These are phyloP conservation scores for Pedetes capensis DNA, from an alignment of 2,113 vertebrate species.

Conservation along the genomic window DNA sequence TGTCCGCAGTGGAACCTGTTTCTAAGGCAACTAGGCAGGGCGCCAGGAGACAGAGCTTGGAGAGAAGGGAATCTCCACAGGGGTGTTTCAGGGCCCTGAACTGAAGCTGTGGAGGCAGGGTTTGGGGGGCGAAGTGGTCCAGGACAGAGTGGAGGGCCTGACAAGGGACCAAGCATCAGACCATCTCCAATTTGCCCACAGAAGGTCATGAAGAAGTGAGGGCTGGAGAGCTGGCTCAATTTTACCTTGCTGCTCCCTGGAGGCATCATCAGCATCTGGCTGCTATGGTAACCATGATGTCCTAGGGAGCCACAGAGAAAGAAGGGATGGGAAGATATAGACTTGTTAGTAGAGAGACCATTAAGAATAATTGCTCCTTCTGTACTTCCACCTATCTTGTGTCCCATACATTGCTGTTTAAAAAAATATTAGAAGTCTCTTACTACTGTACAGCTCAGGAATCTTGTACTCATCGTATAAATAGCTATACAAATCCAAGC, in stretches of 20 bases:
- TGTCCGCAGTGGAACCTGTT: conserved; percentile 77
- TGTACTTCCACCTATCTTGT: not conserved
- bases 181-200: not conserved
- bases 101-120: not conserved
- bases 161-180: not conserved
- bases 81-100: not conserved
- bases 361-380: conserved; percentile 24
- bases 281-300: conserved; percentile 63
- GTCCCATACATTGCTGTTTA: not conserved
- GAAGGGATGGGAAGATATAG: conserved; percentile 18
- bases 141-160: not conserved
- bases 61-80: conserved; percentile 3
- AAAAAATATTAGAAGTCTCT: not conserved
- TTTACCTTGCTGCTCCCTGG: conserved; percentile 49
- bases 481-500: not conserved
- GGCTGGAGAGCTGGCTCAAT: conserved; percentile 34
- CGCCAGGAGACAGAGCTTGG: conserved; percentile 56
- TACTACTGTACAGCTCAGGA: not conserved
- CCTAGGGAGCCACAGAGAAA: conserved; percentile 50
- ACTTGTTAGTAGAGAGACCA: conserved; percentile 21
- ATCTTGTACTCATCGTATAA: not conserved
- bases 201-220: not conserved
- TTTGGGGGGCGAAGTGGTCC: not conserved
- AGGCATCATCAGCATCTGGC: conserved; percentile 63
- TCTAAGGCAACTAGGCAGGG: conserved; percentile 70